Percentiles rank a stretch among this genome's conserved stretches.
These are phyloP conservation scores for Drosophila lacicola DNA, from an alignment of 2,888 invertebrate species.

Conservation along the genomic window DNA sequence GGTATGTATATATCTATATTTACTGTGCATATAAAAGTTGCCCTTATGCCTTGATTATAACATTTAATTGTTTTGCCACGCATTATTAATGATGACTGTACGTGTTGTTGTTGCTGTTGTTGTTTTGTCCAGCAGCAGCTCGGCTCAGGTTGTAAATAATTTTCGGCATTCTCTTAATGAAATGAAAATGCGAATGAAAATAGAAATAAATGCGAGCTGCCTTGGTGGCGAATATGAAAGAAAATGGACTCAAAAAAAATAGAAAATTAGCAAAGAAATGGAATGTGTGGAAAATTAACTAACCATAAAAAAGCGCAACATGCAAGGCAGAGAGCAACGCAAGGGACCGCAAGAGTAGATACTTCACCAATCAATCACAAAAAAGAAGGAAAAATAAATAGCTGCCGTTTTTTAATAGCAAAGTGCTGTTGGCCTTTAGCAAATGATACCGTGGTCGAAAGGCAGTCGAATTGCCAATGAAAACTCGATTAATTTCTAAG, in stretches of 20 bases:
- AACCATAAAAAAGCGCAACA: conserved; percentile 8
- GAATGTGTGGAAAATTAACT: conserved; percentile 1
- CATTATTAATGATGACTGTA: conserved; percentile 60
- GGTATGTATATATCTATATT: not conserved
- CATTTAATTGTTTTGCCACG: conserved; percentile 59
- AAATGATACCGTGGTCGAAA: conserved; percentile 27
- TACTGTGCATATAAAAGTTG: conserved; percentile 11
- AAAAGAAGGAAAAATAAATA: conserved; percentile 33
- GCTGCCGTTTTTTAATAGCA: conserved; percentile 48
- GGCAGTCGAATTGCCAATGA: not conserved
- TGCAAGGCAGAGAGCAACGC: not conserved
- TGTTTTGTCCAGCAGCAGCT: not conserved
- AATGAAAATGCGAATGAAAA: conserved; percentile 29
- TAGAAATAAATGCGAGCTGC: conserved; percentile 26
- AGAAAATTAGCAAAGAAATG: not conserved
- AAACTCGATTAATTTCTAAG: no score
- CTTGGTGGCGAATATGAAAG: conserved; percentile 21
- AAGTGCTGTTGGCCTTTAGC: conserved; percentile 41
- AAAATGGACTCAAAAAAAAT: conserved; percentile 29
- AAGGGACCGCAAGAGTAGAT: conserved; percentile 7
- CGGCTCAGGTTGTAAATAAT: conserved; percentile 50
- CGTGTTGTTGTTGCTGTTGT: conserved; percentile 37
- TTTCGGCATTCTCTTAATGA: conserved; percentile 48
- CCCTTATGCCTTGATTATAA: conserved; percentile 54
- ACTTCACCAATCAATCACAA: conserved; percentile 53